Conservation (phyloP, 2,113 vertebrate species). For the Poecile atricapillus region DNA sequence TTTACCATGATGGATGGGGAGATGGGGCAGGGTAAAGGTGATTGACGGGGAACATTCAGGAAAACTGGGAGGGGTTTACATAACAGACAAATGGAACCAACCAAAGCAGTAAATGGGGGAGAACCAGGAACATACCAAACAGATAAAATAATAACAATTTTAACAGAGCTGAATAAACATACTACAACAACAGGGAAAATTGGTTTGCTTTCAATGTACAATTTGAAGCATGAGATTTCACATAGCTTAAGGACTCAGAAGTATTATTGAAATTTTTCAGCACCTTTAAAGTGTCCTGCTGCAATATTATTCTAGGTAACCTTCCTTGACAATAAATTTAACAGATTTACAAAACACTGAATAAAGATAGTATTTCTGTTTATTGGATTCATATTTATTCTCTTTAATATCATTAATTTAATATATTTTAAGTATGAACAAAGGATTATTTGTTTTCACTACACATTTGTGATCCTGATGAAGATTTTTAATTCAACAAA, state of each 20-base stretch:
- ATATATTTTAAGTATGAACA: not conserved
- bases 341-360: not conserved
- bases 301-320: not conserved
- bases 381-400: not conserved
- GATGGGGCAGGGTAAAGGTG: too few species aligned
- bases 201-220: not conserved
- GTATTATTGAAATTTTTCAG: not conserved
- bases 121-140: too few species aligned
- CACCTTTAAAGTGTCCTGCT: not conserved
- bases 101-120: too few species aligned
- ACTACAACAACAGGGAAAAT: not conserved
- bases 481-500: not conserved
- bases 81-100: too few species aligned
- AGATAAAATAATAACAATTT: too few species aligned
- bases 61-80: too few species aligned
- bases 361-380: not conserved
- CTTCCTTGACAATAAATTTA: not conserved
- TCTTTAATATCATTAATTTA: not conserved
- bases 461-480: not conserved
- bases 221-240: not conserved
- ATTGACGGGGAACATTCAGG: too few species aligned
- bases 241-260: not conserved
- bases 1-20: too few species aligned
- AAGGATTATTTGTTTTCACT: not conserved
- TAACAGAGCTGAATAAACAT: too few species aligned